A percentile compares a stretch with the other conserved stretches of the same genome.
phyloP scores from a whole-genome alignment of 2,888 invertebrate genomes.

The Agrotis clavis region DNA sequence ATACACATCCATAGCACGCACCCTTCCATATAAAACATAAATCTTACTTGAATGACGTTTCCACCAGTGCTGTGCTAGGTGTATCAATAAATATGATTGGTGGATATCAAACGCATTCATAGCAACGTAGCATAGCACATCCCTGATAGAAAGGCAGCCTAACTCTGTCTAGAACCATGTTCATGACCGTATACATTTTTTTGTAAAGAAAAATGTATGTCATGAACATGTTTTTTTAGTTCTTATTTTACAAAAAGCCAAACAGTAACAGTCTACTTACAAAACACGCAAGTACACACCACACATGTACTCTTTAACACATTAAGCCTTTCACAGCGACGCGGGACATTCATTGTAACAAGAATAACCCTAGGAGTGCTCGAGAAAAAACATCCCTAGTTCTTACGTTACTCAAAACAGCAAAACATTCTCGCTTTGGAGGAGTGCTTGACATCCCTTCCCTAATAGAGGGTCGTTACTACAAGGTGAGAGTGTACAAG shows the following conservation, averaged over 20 bases:
- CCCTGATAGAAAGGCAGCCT: no score
- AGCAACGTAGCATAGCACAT: no score
- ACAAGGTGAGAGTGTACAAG: slow-evolving; percentile 69
- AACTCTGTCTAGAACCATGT: no score
- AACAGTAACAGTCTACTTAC: slow-evolving; percentile 11
- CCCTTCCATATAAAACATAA: no score
- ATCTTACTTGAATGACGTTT: no score
- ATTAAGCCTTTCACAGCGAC: slow-evolving; percentile 11
- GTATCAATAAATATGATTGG: no score
- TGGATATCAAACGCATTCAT: no score
- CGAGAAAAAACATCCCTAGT: slow-evolving; percentile 61
- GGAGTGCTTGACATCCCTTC: slow-evolving; percentile 69
- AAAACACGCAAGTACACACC: slow-evolving; percentile 4
- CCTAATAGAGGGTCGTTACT: slow-evolving; percentile 80
- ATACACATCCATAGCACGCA: no score
- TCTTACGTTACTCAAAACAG: slow-evolving; percentile 72
- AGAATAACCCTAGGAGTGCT: slow-evolving; percentile 43
- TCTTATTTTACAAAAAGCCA: slow-evolving; percentile 1
- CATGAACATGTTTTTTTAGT: no score
- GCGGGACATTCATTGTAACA: slow-evolving; percentile 31
- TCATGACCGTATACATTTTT: not conserved
- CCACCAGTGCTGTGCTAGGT: no score
- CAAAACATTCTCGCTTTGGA: slow-evolving; percentile 73
- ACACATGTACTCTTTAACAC: slow-evolving; percentile 10
- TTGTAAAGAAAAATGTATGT: no score